phyloP scores from a whole-genome alignment of 2,888 invertebrate species.

The Sphinx pinastri region DNA sequence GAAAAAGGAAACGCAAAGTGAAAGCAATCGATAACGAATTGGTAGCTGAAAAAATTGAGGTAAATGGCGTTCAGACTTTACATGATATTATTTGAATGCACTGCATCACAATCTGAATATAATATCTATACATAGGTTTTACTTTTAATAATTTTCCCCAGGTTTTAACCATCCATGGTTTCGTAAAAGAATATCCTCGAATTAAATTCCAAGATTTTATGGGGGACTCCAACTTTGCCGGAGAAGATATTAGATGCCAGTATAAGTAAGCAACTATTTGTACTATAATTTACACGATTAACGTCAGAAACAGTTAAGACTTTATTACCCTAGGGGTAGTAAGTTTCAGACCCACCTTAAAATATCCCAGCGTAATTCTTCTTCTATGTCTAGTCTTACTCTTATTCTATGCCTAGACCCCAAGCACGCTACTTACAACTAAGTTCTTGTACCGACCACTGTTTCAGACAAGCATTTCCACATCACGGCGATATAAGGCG shows the following conservation, averaged over 20 bases:
- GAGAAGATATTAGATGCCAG: constrained; percentile 60
- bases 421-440: not conserved
- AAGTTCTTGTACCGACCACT: not conserved
- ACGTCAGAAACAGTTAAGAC: too few species aligned
- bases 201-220: constrained; percentile 57
- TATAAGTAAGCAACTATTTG: constrained; percentile 48
- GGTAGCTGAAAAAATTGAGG: constrained; percentile 54
- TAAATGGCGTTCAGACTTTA: constrained; percentile 32
- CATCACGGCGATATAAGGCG: constrained; percentile 58
- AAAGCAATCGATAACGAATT: constrained; percentile 42
- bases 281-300: too few species aligned
- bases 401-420: too few species aligned
- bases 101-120: not conserved
- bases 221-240: constrained; percentile 67
- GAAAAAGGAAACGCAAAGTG: constrained; percentile 43
- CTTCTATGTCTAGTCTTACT: too few species aligned
- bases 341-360: too few species aligned
- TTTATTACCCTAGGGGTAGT: too few species aligned
- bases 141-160: constrained; percentile 35
- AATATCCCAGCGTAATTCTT: too few species aligned
- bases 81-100: not conserved
- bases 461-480: constrained; percentile 50
- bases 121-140: not conserved
- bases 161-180: constrained; percentile 53
- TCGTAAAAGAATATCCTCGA: constrained; percentile 57